A percentile compares a stretch with the other conserved stretches of the same genome.
phyloP scores from a whole-genome alignment of 2,113 vertebrate genomes.

The Trinectes maculatus region DNA sequence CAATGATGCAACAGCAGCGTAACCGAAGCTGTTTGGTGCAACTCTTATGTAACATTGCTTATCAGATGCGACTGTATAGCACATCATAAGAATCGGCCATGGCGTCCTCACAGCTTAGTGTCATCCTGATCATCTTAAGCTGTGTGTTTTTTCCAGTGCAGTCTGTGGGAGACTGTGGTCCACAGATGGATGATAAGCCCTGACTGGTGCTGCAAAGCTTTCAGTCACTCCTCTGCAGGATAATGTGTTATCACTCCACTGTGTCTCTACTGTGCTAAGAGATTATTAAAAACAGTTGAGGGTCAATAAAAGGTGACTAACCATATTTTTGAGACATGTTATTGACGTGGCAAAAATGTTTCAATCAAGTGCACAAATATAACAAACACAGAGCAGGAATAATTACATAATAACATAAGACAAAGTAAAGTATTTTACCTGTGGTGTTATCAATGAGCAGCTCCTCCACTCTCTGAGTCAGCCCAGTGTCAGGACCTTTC shows the following conservation, averaged over 20 bases:
- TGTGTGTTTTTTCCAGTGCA: conserved; percentile 2
- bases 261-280: background rate
- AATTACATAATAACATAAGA: background rate
- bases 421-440: conserved; percentile 45
- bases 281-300: background rate
- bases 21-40: background rate
- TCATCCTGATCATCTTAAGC: conserved; percentile 37
- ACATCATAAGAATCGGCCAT: background rate
- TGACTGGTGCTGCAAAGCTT: conserved; percentile 19
- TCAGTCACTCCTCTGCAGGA: conserved; percentile 3
- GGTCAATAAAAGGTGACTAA: background rate
- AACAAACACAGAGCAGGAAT: background rate
- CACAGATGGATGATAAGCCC: conserved; percentile 15
- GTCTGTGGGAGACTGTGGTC: background rate
- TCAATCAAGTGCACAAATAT: background rate
- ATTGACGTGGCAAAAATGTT: no score
- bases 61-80: conserved; percentile 6
- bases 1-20: conserved; percentile 16
- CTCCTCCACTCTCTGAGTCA: conserved; percentile 5
- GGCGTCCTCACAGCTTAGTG: conserved; percentile 27
- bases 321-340: background rate
- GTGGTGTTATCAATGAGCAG: background rate
- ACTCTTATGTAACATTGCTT: conserved; percentile 34
- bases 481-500: conserved; percentile 33
- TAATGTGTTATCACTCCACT: background rate